Evolutionary conservation across 2,888 invertebrate species (phyloP).

Genomic region (Gastrophysa polygoni): DNA sequence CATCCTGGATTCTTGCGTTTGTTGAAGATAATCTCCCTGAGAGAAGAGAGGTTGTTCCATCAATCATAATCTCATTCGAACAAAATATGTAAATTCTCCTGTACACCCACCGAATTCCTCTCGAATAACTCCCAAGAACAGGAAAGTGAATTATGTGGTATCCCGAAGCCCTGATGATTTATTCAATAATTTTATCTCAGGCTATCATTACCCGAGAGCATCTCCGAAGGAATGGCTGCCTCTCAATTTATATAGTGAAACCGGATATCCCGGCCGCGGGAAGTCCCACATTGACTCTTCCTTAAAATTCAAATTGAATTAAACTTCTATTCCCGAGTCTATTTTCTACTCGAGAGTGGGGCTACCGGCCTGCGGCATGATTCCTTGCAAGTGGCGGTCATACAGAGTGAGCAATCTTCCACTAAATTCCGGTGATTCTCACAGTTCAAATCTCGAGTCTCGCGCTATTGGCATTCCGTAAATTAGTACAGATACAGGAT

Average conservation of each 20-base stretch:
- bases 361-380: neutral
- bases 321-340: constrained; percentile 12
- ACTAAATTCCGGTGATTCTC: too few relatives aligned
- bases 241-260: constrained; percentile 15
- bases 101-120: neutral
- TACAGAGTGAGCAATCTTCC: too few relatives aligned
- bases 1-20: neutral
- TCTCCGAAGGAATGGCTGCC: neutral
- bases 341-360: neutral
- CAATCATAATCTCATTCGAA: neutral
- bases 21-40: neutral
- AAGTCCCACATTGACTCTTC: constrained; percentile 26
- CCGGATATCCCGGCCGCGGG: constrained; percentile 18
- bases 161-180: constrained; percentile 3
- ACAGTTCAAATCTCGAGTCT: too few relatives aligned
- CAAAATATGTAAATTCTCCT: neutral
- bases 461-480: too few relatives aligned
- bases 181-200: constrained; percentile 6
- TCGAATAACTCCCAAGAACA: neutral
- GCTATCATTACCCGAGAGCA: neutral
- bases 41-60: neutral
- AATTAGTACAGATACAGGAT: too few relatives aligned
- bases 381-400: neutral
- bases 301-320: constrained; percentile 28
- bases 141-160: constrained; percentile 4